Evolutionary conservation across 2,113 vertebrate genomes (phyloP), one percentile per base, ranked within the genome.

Genomic region (Myotis davidii): DNA sequence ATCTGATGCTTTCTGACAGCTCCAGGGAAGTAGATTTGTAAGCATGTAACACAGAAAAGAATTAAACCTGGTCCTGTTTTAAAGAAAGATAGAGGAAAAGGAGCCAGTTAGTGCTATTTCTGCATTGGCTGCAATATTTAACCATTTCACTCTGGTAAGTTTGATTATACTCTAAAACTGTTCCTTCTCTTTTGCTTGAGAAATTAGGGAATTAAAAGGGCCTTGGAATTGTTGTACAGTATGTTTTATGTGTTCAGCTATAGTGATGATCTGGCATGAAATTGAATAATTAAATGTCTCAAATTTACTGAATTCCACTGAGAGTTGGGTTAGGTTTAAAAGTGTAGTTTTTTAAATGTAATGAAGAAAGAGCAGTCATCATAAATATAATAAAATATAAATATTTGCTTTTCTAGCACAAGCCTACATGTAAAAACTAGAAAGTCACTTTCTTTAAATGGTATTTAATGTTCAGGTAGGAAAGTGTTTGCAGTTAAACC

Each of bases 1-100:
- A 32, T 95, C 73, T 94, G 91, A 94, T 96, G 2, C 89, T 91
- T 97, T 94, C 85, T 94, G 89, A 61, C 69, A 96, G 96, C 90
- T 95, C 20, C 9, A 45, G 20, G 54, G 73, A 94, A 88, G 42
- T 54, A 72, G 1, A 1, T 86, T 76, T 94, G 72, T 95, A 73
- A 88, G 69, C 69, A 56, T 79, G 32, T 88, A 48, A 77, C 79
- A 7, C 42, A 91, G 73, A 56, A 94, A 90, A 72, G 18, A 96
- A 79, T 97, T 92, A 37, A 81, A 88, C 34, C 42, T 54, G 12
- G 39, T 82, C 25, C 52, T 73, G 73, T 61, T 91, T 52, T 45
- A 81, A 64, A 90, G 79, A 45, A 76, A 89, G 69, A 78, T 21
- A 67, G 34, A 37, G 13, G 78, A 39, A 54, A 64, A 78, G 5